Evolutionary conservation across 2,113 vertebrate species (phyloP).

Genomic region (Etheostoma spectabile): DNA sequence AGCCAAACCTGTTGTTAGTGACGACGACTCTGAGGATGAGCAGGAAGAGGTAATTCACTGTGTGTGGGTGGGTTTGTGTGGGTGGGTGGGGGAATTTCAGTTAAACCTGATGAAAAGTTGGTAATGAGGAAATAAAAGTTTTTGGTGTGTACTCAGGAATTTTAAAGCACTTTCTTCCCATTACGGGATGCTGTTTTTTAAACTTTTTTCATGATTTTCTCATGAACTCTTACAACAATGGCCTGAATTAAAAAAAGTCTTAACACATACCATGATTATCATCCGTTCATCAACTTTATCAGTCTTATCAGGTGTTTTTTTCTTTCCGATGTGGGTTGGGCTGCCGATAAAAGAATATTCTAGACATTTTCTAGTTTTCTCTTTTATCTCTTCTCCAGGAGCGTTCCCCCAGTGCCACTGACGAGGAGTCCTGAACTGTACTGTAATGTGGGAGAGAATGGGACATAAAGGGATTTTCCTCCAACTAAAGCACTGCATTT

Average conservation of each 20-base stretch:
- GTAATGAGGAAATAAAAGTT: not conserved
- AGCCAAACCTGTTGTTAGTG: constrained; percentile 95
- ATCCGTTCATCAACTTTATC: not conserved
- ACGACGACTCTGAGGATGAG: constrained; percentile 94
- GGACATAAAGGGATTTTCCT: constrained; percentile 24
- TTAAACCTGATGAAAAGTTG: not conserved
- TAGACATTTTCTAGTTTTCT: not conserved
- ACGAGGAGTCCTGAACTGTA: constrained; percentile 74
- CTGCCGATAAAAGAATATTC: not conserved
- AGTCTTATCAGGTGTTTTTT: not conserved
- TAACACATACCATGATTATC: not conserved
- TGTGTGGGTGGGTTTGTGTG: not conserved
- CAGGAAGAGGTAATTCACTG: constrained; percentile 89
- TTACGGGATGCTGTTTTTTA: not conserved
- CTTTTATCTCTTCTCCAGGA: constrained; percentile 63
- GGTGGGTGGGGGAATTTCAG: not conserved
- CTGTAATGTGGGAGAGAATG: not conserved
- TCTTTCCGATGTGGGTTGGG: not conserved
- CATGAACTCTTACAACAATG: not conserved
- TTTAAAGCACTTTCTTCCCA: not conserved
- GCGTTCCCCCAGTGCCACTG: constrained; percentile 76
- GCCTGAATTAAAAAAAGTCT: too few relatives aligned
- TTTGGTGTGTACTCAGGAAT: not conserved
- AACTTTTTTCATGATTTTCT: not conserved
- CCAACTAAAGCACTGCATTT: constrained; percentile 17